Base-by-base conservation (phyloP, 2,797 vertebrate genomes). In the Rhinella marina region DNA sequence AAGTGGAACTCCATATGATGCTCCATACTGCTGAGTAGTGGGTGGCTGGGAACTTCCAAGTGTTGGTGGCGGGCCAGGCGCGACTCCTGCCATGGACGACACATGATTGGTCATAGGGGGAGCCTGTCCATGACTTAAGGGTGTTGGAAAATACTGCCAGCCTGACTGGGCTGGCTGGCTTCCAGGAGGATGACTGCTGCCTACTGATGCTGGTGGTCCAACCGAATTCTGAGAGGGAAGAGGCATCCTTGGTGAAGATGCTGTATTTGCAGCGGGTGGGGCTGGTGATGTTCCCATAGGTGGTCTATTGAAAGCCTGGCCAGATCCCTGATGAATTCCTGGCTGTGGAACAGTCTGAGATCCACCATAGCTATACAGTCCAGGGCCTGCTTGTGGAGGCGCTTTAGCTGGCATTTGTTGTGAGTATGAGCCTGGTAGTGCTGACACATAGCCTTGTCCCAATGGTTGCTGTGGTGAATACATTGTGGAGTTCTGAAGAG, bases 401-500 rank as follows among this genome's bases (percentile, higher is more conserved):
- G 89, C 94, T 94, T 99, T 99, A 29, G 92, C 92, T 9, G 94
- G 95, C 73, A 91, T 90, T 86, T 94, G 95, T 88, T 94, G 96
- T 14, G 93, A 64, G 83, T 96, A 96, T 0, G 92, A 91, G 82
- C 94, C 94, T 90, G 96, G 96, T 81, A 92, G 93, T 6, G 90
- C 91, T 91, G 95, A 94, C 90, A 92, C 92, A 66, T 95, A 96
- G 89, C 91, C 94, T 91, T 95, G 95, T 78, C 93, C 92, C 70
- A 89, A 91, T 29, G 92, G 88, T 52, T 90, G 62, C 81, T 91
- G 91, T 61, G 93, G 91, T 48, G 95, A 93, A 90, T 96, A 96
- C 88, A 97, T 89, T 86, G 95, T 90, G 72, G 95, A 94, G 91
- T 95, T 97, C 83, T 96, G 97, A 82, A 97, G 95, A 76, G 98